Percentiles rank a stretch among this genome's conserved stretches.
Evolutionary conservation across 2,888 invertebrate species (phyloP).

Genomic region (Zonitis immaculata): DNA sequence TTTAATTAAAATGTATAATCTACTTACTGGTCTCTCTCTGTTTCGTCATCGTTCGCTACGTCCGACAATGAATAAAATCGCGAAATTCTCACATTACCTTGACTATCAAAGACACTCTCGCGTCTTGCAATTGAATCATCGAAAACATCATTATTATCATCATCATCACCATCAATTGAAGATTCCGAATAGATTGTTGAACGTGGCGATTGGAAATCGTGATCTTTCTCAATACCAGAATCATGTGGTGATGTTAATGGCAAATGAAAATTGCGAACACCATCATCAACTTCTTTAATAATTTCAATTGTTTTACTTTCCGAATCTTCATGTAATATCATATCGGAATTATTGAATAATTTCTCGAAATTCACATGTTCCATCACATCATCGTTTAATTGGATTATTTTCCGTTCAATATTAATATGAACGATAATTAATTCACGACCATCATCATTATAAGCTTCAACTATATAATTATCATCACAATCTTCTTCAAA

Average conservation of each 20-base stretch:
- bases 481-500: constrained; percentile 20
- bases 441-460: constrained; percentile 36
- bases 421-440: constrained; percentile 27
- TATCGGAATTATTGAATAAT: constrained; percentile 15
- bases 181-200: constrained; percentile 29
- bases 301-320: constrained; percentile 6
- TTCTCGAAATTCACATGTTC: constrained; percentile 10
- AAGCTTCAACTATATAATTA: constrained; percentile 36
- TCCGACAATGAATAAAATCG: constrained; percentile 21
- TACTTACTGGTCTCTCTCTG: too few relatives aligned
- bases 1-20: too few relatives aligned
- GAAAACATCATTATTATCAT: constrained; percentile 11
- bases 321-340: constrained; percentile 18
- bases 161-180: constrained; percentile 19
- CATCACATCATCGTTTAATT: background rate
- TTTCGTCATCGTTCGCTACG: background rate
- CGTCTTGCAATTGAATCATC: constrained; percentile 17
- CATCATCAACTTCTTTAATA: background rate
- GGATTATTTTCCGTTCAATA: constrained; percentile 3
- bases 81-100: constrained; percentile 29
- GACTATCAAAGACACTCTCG: constrained; percentile 29
- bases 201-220: constrained; percentile 6
- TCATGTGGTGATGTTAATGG: background rate
- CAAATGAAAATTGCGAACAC: background rate
- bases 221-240: constrained; percentile 4